A percentile compares a stretch with the other conserved stretches of the same genome.
Conservation (phyloP, 2,888 invertebrate species). For the Lathronympha strigana region DNA sequence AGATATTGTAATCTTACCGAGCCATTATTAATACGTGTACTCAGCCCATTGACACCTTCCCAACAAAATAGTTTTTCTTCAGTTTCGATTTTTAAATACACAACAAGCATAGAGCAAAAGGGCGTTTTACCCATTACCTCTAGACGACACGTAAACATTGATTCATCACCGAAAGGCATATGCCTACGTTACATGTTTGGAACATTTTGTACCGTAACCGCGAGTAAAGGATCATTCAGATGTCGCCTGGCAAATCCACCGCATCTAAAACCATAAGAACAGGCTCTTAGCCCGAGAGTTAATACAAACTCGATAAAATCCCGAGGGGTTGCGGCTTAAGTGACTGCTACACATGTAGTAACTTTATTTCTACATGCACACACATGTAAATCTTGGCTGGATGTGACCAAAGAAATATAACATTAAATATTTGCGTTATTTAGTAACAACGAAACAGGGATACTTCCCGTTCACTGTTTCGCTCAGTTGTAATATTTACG, state of each 20-base stretch:
- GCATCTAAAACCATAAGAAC: constrained; percentile 42
- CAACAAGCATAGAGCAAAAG: not conserved
- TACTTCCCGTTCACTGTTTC: too few relatives aligned
- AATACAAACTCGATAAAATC: constrained; percentile 61
- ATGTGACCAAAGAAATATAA: constrained; percentile 33
- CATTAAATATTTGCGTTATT: not conserved
- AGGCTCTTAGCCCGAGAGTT: constrained; percentile 52
- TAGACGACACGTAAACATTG: constrained; percentile 13
- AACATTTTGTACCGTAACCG: constrained; percentile 10
- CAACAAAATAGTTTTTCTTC: too few relatives aligned
- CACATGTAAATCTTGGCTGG: constrained; percentile 48
- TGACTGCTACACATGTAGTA: constrained; percentile 58
- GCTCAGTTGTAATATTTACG: too few relatives aligned
- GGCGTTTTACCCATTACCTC: too few relatives aligned
- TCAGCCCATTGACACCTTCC: too few relatives aligned
- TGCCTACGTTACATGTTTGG: not conserved
- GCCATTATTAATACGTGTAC: too few relatives aligned
- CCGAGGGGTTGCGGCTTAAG: constrained; percentile 55
- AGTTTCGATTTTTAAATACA: too few relatives aligned
- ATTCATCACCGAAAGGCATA: not conserved
- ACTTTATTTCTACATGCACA: constrained; percentile 56
- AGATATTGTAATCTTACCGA: too few relatives aligned
- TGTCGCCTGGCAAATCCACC: constrained; percentile 18
- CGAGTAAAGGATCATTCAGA: constrained; percentile 1
- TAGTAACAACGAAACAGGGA: not conserved